A percentile compares a stretch with the other conserved stretches of the same genome.
phyloP scores from a whole-genome alignment of 1,140 invertebrate species.

The Oscheius sp. region DNA sequence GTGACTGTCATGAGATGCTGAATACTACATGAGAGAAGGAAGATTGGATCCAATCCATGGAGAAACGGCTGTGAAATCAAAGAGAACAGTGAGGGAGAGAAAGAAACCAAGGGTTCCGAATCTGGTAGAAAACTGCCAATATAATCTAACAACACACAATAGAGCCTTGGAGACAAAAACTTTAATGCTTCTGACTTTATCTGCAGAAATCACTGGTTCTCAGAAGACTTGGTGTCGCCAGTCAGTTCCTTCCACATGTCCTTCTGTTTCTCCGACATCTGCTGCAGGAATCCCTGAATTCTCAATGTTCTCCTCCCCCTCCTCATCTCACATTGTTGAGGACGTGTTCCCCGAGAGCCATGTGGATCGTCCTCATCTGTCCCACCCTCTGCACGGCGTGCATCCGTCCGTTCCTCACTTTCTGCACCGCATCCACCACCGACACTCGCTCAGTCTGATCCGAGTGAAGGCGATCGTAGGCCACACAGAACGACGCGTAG shows the following conservation, averaged over 20 bases:
- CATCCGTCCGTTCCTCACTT: neutral
- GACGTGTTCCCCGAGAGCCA: neutral
- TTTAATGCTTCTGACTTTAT: neutral
- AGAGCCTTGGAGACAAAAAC: neutral
- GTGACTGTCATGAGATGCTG: neutral
- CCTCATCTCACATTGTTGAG: too few species aligned
- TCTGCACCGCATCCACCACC: neutral
- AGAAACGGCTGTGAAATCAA: neutral
- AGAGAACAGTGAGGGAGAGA: neutral
- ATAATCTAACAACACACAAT: neutral
- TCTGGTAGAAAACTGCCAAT: neutral
- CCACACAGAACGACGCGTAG: slow-evolving; percentile 4
- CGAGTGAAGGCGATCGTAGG: neutral
- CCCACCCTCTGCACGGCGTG: neutral
- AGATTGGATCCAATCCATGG: neutral
- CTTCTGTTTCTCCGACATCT: neutral
- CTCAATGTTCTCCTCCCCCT: too few species aligned
- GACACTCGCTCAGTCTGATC: neutral
- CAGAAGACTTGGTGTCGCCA: neutral
- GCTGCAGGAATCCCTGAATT: neutral
- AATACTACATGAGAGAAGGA: neutral
- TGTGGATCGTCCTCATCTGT: neutral
- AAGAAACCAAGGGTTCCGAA: neutral
- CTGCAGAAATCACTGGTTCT: neutral
- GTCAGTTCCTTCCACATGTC: neutral